Evolutionary conservation across 2,797 vertebrate genomes (phyloP).

Genomic region (Rhodeus uyekii): DNA sequence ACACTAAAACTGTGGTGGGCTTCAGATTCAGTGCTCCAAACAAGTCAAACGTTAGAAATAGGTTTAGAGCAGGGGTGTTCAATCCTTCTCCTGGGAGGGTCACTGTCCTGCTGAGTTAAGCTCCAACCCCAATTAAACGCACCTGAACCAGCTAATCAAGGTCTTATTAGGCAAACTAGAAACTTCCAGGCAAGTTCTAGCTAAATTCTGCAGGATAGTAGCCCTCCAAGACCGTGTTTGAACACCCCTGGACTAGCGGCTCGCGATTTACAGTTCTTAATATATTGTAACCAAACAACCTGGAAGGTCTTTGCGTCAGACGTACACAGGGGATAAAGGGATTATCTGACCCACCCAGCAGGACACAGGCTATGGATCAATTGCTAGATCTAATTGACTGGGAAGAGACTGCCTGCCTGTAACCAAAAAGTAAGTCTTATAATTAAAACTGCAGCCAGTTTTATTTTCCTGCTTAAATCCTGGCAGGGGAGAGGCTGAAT

Average conservation of each 20-base stretch:
- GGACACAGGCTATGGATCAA: constrained; percentile 42
- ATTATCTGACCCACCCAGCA: constrained; percentile 45
- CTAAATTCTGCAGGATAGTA: background rate
- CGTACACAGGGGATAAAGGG: constrained; percentile 24
- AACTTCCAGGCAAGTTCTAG: background rate
- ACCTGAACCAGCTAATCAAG: background rate
- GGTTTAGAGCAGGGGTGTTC: background rate
- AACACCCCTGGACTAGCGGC: background rate
- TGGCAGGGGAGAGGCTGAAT: background rate
- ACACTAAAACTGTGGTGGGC: background rate
- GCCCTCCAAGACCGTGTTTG: background rate
- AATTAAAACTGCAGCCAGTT: constrained; percentile 45
- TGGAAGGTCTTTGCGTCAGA: constrained; percentile 16
- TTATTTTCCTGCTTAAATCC: constrained; percentile 43
- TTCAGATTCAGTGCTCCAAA: background rate
- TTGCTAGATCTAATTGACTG: constrained; percentile 47
- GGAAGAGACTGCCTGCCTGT: constrained; percentile 35
- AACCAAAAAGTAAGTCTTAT: constrained; percentile 49
- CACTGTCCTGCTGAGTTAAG: background rate
- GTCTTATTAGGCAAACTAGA: background rate
- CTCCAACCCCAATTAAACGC: background rate
- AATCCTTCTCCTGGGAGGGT: background rate
- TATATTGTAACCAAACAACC: constrained; percentile 20
- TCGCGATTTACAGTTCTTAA: constrained; percentile 25
- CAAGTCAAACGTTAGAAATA: background rate